A percentile compares a stretch with the other conserved stretches of the same genome.
phyloP scores from a whole-genome alignment of 2,888 invertebrate genomes.

The Thera obeliscata region DNA sequence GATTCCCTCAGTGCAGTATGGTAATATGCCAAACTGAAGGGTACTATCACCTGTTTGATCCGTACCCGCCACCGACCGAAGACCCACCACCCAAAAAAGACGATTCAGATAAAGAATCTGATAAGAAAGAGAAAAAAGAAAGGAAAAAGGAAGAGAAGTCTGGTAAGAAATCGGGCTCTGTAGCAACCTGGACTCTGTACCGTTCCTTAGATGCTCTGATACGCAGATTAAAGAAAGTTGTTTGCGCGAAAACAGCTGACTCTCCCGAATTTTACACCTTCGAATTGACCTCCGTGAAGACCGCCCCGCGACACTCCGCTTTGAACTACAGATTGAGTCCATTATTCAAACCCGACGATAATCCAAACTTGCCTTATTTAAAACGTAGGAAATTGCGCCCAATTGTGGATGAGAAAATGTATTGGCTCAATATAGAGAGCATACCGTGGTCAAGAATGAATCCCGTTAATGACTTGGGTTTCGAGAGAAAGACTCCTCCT shows the following conservation, averaged over 20 bases:
- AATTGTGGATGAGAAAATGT: slow-evolving; percentile 78
- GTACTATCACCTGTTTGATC: slow-evolving; percentile 86
- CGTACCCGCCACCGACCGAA: slow-evolving; percentile 75
- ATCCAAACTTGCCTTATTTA: slow-evolving; percentile 69
- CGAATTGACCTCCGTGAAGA: slow-evolving; percentile 82
- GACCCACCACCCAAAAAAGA: slow-evolving; percentile 40
- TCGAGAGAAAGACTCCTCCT: slow-evolving; percentile 63
- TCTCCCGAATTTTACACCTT: slow-evolving; percentile 83
- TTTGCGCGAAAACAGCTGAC: slow-evolving; percentile 49
- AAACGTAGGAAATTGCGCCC: slow-evolving; percentile 60
- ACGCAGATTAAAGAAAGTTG: slow-evolving; percentile 59
- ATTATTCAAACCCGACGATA: slow-evolving; percentile 70
- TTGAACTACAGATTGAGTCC: slow-evolving; percentile 75
- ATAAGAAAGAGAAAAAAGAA: slow-evolving; percentile 19
- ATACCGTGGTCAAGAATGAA: slow-evolving; percentile 76
- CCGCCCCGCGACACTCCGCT: slow-evolving; percentile 77
- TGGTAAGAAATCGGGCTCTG: slow-evolving; percentile 46
- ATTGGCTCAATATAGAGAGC: slow-evolving; percentile 72
- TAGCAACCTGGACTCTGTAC: slow-evolving; percentile 79
- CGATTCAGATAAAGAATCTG: slow-evolving; percentile 18
- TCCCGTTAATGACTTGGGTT: slow-evolving; percentile 66
- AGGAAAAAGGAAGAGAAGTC: slow-evolving; percentile 21
- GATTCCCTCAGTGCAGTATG: slow-evolving; percentile 82
- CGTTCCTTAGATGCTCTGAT: slow-evolving; percentile 64
- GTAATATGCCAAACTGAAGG: slow-evolving; percentile 84